These are phyloP conservation scores for Rutilus rutilus DNA, from an alignment of 2,113 vertebrate species.

Conservation along the genomic window DNA sequence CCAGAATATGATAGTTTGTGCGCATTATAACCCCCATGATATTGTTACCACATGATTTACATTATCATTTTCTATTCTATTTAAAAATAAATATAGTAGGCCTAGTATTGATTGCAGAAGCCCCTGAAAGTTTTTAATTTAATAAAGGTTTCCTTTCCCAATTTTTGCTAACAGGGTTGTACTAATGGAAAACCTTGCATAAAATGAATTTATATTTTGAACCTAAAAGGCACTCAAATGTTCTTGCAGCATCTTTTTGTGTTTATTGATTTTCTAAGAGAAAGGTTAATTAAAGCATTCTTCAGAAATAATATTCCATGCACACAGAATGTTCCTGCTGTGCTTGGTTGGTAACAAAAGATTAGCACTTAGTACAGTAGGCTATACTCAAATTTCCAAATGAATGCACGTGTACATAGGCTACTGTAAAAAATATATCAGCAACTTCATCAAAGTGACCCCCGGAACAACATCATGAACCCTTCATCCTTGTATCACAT, in stretches of 20 bases:
- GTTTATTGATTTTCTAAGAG: neutral
- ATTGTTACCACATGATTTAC: neutral
- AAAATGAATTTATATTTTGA: neutral
- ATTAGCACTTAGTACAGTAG: neutral
- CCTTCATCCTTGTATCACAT: slow-evolving; percentile 47
- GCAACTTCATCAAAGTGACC: slow-evolving; percentile 68
- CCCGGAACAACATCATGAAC: slow-evolving; percentile 55
- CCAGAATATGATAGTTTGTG: too few species aligned
- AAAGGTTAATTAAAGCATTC: neutral
- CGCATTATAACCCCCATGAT: too few species aligned
- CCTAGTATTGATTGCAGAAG: too few species aligned
- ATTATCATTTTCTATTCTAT: neutral
- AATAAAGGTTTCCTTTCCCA: too few species aligned
- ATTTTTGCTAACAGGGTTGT: too few species aligned
- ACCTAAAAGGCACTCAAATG: neutral
- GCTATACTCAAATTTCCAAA: neutral
- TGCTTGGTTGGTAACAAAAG: neutral
- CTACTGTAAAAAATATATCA: neutral
- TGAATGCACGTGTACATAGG: neutral
- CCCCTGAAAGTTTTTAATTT: too few species aligned
- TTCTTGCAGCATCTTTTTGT: neutral
- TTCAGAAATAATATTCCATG: neutral
- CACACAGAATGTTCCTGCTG: neutral
- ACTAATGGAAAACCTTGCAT: too few species aligned
- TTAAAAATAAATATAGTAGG: too few species aligned